These are phyloP conservation scores for Cydia strobilella DNA, from an alignment of 1,140 invertebrate genomes.

Conservation along the genomic window DNA sequence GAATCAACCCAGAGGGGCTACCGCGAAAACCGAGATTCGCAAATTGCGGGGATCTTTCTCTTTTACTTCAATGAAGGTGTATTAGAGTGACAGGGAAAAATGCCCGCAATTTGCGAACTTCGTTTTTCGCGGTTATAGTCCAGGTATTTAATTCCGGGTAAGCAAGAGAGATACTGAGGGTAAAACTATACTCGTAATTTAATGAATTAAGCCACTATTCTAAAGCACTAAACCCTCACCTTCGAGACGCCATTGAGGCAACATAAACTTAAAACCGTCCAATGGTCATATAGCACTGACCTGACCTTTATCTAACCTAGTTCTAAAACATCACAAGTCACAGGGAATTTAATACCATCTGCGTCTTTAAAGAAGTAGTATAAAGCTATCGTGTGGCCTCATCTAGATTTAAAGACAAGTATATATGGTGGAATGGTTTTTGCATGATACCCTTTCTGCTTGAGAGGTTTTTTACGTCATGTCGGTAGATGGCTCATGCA, in stretches of 20 bases:
- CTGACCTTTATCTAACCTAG: not conserved
- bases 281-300: slow-evolving; percentile 2
- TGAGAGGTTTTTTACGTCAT: not conserved
- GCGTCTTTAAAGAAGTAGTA: not conserved
- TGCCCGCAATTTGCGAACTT: too few species aligned
- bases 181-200: not conserved
- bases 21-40: too few species aligned
- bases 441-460: slow-evolving; percentile 2
- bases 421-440: not conserved
- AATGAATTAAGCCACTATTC: not conserved
- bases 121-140: too few species aligned
- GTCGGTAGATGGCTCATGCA: not conserved
- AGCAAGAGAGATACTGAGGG: too few species aligned
- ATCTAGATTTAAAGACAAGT: slow-evolving; percentile 3
- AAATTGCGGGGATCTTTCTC: too few species aligned
- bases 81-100: too few species aligned
- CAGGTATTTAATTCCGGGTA: too few species aligned
- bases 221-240: not conserved
- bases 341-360: not conserved
- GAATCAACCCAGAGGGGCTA: too few species aligned
- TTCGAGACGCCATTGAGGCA: not conserved
- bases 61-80: too few species aligned
- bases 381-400: not conserved
- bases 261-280: not conserved
- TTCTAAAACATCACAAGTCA: not conserved